Evolutionary conservation across 2,888 invertebrate genomes (phyloP).

Genomic region (Choreutis nemorana): DNA sequence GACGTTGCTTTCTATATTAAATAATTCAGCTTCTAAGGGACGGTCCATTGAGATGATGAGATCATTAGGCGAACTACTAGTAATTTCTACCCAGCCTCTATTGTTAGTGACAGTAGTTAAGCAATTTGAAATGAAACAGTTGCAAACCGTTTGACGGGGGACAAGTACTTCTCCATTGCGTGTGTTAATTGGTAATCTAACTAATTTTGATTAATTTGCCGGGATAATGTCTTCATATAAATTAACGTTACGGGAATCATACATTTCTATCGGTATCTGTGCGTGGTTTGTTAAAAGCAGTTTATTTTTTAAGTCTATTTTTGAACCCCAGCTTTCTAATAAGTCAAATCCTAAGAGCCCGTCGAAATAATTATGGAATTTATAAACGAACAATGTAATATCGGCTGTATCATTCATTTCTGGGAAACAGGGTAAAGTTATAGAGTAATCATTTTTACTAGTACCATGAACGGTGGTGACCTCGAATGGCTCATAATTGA

Average conservation of each 20-base stretch:
- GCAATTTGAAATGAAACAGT: constrained; percentile 8
- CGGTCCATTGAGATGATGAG: not conserved
- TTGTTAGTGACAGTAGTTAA: not conserved
- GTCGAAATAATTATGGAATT: constrained; percentile 18
- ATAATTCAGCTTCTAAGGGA: not conserved
- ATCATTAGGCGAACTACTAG: not conserved
- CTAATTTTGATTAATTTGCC: not conserved
- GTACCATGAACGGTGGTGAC: constrained; percentile 13
- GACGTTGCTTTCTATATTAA: not conserved
- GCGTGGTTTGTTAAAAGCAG: constrained; percentile 7
- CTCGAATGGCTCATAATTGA: constrained; percentile 11
- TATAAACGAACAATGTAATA: constrained; percentile 15
- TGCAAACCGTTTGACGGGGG: constrained; percentile 11
- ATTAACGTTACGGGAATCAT: not conserved
- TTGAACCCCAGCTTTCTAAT: constrained; percentile 13
- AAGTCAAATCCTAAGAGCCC: constrained; percentile 17
- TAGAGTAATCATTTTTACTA: constrained; percentile 14
- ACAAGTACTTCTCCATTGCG: constrained; percentile 4
- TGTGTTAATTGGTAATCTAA: not conserved
- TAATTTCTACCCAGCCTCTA: not conserved
- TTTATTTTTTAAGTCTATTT: constrained; percentile 14
- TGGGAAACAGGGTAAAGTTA: constrained; percentile 14
- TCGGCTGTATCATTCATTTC: constrained; percentile 9
- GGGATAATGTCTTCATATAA: not conserved
- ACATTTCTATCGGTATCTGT: not conserved